Conservation (phyloP, 23 tunicate species). For the Styela clava region DNA sequence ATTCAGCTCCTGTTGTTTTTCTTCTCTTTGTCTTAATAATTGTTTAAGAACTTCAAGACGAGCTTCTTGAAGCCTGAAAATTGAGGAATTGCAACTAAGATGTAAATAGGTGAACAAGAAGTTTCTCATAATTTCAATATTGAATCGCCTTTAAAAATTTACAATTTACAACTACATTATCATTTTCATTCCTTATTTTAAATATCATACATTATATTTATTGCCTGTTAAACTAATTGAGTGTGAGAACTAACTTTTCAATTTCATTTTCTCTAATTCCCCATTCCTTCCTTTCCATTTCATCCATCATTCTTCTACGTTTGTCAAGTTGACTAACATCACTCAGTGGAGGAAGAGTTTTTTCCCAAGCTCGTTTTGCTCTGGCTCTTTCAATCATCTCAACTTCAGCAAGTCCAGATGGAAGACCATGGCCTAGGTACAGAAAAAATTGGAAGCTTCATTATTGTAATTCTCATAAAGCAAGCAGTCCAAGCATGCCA, state of each 20-base stretch:
- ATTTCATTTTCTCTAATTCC: constrained; percentile 81
- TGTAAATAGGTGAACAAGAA: not conserved
- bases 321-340: constrained; percentile 88
- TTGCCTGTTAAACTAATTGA: too few species aligned
- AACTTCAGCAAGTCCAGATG: constrained; percentile 98
- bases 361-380: constrained; percentile 98
- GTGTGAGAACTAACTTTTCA: constrained; percentile 81
- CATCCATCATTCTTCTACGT: constrained; percentile 97
- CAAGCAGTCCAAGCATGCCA: too few species aligned
- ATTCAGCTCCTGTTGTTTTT: constrained; percentile 81
- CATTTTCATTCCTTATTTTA: too few species aligned
- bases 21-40: constrained; percentile 70
- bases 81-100: not conserved
- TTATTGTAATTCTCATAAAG: too few species aligned
- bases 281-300: constrained; percentile 96
- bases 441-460: too few species aligned
- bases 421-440: constrained; percentile 79
- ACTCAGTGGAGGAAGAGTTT: constrained; percentile 86
- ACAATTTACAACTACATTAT: too few species aligned
- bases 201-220: too few species aligned
- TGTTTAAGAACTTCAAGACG: constrained; percentile 72
- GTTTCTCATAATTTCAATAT: not conserved
- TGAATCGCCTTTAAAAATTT: not conserved
- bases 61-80: constrained; percentile 74
- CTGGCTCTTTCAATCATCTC: constrained; percentile 99